Evolutionary conservation across 2,113 vertebrate species (phyloP).

Genomic region (Pachypanchax playfairii): DNA sequence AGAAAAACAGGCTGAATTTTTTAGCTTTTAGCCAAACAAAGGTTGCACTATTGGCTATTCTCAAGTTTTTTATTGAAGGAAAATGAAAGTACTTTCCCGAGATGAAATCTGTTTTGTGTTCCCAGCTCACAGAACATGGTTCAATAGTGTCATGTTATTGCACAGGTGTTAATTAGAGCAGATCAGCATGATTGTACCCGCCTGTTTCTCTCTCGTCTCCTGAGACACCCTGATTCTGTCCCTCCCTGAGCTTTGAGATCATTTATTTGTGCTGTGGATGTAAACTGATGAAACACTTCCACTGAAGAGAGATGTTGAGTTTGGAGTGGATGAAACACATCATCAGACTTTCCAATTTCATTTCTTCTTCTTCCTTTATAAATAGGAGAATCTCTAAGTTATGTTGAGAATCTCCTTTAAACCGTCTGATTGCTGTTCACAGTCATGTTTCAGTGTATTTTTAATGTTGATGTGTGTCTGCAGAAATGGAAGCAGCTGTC

Average conservation of each 20-base stretch:
- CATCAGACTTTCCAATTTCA: neutral
- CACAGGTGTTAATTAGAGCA: conserved; percentile 63
- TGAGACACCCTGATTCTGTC: conserved; percentile 11
- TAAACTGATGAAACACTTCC: neutral
- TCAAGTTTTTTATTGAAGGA: neutral
- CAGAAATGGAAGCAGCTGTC: conserved; percentile 99
- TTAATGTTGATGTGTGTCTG: conserved; percentile 42
- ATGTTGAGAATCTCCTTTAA: no score
- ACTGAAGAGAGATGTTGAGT: conserved; percentile 32
- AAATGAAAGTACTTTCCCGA: no score
- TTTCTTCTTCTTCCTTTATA: neutral
- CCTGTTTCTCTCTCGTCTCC: conserved; percentile 17
- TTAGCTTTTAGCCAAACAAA: no score
- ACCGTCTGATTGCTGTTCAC: no score
- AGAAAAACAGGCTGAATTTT: no score
- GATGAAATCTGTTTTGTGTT: conserved; percentile 5
- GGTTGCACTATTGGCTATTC: neutral
- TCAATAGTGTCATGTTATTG: conserved; percentile 56
- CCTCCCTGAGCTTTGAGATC: conserved; percentile 18
- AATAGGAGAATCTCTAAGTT: neutral
- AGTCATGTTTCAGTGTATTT: conserved; percentile 9
- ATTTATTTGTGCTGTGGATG: conserved; percentile 14
- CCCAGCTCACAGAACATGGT: conserved; percentile 22
- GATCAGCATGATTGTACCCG: conserved; percentile 7
- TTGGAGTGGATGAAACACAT: conserved; percentile 19